Conservation (phyloP, 1,140 invertebrate genomes). For the Drosophila orena region DNA sequence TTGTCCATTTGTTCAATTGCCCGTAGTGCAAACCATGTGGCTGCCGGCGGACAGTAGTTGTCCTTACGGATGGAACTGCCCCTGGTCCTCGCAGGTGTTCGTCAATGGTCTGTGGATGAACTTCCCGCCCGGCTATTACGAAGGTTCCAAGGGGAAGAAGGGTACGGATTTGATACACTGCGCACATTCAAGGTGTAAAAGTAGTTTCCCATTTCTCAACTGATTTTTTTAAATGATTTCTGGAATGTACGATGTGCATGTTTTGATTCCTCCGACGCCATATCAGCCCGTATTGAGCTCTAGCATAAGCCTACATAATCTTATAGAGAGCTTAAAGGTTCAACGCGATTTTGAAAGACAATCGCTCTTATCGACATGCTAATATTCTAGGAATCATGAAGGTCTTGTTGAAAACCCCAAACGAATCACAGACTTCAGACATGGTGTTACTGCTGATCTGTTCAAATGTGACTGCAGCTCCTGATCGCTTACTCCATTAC, state of each 20-base stretch:
- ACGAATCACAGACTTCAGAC: neutral
- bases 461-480: neutral
- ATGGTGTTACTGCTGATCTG: neutral
- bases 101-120: conserved; percentile 46
- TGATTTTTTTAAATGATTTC: too few species aligned
- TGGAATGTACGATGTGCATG: neutral
- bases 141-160: conserved; percentile 28
- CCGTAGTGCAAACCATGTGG: conserved; percentile 31
- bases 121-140: conserved; percentile 21
- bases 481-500: too few species aligned
- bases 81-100: conserved; percentile 63
- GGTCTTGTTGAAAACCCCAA: neutral
- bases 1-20: neutral
- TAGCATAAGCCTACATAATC: neutral
- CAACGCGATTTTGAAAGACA: conserved; percentile 2
- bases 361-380: conserved; percentile 5
- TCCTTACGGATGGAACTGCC: conserved; percentile 45
- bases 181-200: too few species aligned
- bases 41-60: conserved; percentile 41
- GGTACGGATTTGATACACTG: conserved; percentile 10
- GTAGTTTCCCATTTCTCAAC: neutral
- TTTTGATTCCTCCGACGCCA: neutral
- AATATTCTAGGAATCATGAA: conserved; percentile 1
- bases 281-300: neutral
- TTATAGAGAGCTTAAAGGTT: conserved; percentile 5